Base-by-base conservation (phyloP, 2,113 vertebrate genomes). In the Colistium nudipinnis region DNA sequence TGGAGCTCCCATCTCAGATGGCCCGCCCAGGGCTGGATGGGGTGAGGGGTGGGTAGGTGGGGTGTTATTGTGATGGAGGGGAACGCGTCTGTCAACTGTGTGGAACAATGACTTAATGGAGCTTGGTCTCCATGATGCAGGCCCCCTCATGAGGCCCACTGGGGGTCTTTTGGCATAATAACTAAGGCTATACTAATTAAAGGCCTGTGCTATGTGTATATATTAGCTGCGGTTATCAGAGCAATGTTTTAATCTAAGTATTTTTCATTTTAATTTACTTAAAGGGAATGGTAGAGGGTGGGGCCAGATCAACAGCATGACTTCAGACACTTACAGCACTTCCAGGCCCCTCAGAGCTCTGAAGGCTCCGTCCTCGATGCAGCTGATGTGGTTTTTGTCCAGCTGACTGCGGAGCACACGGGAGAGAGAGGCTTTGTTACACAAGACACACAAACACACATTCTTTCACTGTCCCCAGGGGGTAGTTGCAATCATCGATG, bases 361-460 rank as follows among this genome's bases (percentile, higher is more conserved):
- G 79, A 88, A 89, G 36, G 88, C 87, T 52, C 89, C 89, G 1
- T 91, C 90, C 65, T 90, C 89, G 7, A 92, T 87, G 83, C 90
- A 91, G 78, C 74, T 74, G 70, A 92, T 90, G 86, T 92, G 88
- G 86, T 92, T 92, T 80, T 92, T 92, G 63, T 92, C 89, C 86
- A 92, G 82, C 76, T 90, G 89, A 49, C 90, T 92, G 79, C 27
- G 51, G 61, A 83, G 53, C 59, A 80, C 53, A 76, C 19, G 70
- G 51, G 20, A 69, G 44, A 82, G n/a, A 77, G 38, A 54, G n/a
- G 30, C 53, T 72, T 83, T 69, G 72, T 83, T 70, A 82, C 41
- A 70, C 25, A 27, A 57, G 20, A 56, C 69, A 69, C 27, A 53
- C 35, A 69, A 22, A 53, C 35, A 55, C 38, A 83, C 39, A 81